Evolutionary conservation across 2,888 invertebrate genomes (phyloP), one percentile per base, ranked within the genome.

Genomic region (Bembecia ichneumoniformis): DNA sequence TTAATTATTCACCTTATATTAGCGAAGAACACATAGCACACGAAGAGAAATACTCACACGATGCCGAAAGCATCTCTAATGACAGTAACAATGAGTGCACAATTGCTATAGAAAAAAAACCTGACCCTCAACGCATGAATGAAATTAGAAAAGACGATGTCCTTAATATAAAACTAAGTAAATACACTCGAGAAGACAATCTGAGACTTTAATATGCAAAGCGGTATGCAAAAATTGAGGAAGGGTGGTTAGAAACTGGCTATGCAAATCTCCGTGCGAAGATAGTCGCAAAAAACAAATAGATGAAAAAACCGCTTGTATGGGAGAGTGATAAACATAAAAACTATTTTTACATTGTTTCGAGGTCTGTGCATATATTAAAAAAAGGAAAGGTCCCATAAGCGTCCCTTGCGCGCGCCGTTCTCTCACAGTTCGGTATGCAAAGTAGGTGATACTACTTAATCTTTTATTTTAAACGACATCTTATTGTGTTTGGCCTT

Each of bases 181-280:
- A 72, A 68, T 65, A 66, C 62, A 68, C 73, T 69, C 63, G 52
- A 64, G 60, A 62, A 76, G 76, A 78, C 73, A 75, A 69, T 75
- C 74, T 70, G 67, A 67, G 66, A 74, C 72, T 77, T 77, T 74
- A 74, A 74, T 83, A 86, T 86, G 83, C 75, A 82, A 86, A 84
- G 66, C 61, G 73, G 64, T 67, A 66, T 70, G 71, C 77, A 74
- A 76, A 76, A 66, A 52, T 64, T 49, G 63, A 58, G 54, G 59
- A 70, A 70, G 78, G 78, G 78, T 76, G 63, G 71, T 65, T 66
- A 66, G 57, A 63, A 79, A 86, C 87, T 68, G 74, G 87, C 75
- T 82, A 86, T 87, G 87, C 75, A 86, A 87, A 87, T 82, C 78
- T 71, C 67, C 83, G 86, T 86, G 86, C 82, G 86, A 84, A 82